phyloP scores from a whole-genome alignment of 2,113 vertebrate species.

The Tretioscincus oriximinensis region DNA sequence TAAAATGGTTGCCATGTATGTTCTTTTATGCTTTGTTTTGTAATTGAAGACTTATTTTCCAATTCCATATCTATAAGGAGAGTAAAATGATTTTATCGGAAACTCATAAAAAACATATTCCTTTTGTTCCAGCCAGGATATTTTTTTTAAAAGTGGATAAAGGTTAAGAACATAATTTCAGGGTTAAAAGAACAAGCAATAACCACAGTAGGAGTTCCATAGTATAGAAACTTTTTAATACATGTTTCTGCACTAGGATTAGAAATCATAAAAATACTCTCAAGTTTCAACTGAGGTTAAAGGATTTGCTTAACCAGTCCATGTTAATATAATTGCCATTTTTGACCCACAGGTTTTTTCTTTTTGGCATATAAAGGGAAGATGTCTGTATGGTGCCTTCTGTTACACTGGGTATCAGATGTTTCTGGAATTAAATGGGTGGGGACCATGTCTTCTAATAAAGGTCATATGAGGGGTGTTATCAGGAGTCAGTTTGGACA shows the following conservation, averaged over 20 bases:
- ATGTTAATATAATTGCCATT: constrained; percentile 47
- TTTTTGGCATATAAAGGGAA: constrained; percentile 26
- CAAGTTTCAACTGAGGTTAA: constrained; percentile 47
- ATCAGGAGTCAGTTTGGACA: background rate
- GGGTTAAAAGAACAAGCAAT: constrained; percentile 38
- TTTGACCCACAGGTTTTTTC: background rate
- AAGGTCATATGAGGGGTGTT: fast-evolving
- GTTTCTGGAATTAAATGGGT: background rate
- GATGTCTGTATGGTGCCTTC: constrained; percentile 23
- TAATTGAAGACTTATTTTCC: background rate
- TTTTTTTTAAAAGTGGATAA: background rate
- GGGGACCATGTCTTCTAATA: constrained; percentile 23
- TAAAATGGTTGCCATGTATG: background rate
- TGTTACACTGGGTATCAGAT: background rate
- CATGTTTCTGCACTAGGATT: constrained; percentile 21
- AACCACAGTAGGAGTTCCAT: constrained; percentile 37
- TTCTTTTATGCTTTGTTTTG: background rate
- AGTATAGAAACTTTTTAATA: constrained; percentile 14
- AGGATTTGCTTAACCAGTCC: constrained; percentile 51
- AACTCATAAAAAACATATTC: background rate
- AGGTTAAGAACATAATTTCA: background rate
- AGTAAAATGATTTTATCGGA: background rate
- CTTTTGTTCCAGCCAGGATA: background rate
- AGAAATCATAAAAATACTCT: constrained; percentile 35
- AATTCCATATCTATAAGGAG: background rate